Evolutionary conservation across 2,797 vertebrate species (phyloP).

Genomic region (Xenopus petersii): DNA sequence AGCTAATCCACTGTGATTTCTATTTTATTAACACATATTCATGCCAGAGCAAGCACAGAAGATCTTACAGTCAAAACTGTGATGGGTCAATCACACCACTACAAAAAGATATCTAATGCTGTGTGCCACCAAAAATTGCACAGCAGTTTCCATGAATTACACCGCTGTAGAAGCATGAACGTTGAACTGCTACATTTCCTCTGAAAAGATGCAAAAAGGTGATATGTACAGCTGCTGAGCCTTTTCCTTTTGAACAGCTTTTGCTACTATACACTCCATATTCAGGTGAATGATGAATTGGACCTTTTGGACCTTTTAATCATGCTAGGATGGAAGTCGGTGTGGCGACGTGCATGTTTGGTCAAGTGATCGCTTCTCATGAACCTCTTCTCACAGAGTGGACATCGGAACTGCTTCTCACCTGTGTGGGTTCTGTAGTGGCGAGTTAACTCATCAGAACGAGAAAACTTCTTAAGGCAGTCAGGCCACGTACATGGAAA

Average conservation of each 20-base stretch:
- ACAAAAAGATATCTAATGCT: slow-evolving; percentile 40
- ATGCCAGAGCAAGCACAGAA: slow-evolving; percentile 47
- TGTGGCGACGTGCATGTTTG: slow-evolving; percentile 92
- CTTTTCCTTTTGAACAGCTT: slow-evolving; percentile 32
- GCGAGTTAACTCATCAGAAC: slow-evolving; percentile 92
- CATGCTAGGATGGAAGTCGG: slow-evolving; percentile 94
- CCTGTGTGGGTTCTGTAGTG: slow-evolving; percentile 98
- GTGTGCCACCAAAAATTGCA: slow-evolving; percentile 40
- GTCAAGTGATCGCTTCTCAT: slow-evolving; percentile 98
- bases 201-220: slow-evolving; percentile 56
- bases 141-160: slow-evolving; percentile 40
- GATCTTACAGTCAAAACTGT: slow-evolving; percentile 45
- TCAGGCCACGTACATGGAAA: slow-evolving; percentile 92
- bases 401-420: slow-evolving; percentile 93
- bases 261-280: background rate
- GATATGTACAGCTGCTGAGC: slow-evolving; percentile 37
- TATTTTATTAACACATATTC: slow-evolving; percentile 47
- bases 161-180: slow-evolving; percentile 47
- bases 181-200: slow-evolving; percentile 62
- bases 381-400: slow-evolving; percentile 94
- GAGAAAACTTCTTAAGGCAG: slow-evolving; percentile 95
- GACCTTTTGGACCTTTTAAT: slow-evolving; percentile 77
- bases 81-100: slow-evolving; percentile 48
- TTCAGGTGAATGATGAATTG: slow-evolving; percentile 63
- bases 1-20: slow-evolving; percentile 46